Evolutionary conservation across 2,113 vertebrate genomes (phyloP).

Genomic region (Uropsilus gracilis): DNA sequence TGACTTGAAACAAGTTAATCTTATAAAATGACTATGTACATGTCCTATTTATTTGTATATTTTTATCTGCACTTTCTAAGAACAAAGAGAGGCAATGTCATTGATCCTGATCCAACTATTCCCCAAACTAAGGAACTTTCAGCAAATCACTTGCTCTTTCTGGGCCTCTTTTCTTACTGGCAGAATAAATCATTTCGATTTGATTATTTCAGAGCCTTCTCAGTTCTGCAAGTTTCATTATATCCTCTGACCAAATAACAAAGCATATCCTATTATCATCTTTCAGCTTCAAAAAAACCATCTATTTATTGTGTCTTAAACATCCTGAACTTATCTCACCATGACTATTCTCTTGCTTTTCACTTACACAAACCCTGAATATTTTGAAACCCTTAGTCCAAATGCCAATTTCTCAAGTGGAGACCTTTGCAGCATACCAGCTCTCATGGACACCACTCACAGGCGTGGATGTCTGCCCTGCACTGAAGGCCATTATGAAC

Average conservation of each 20-base stretch:
- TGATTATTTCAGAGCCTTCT: not conserved
- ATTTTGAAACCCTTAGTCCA: not conserved
- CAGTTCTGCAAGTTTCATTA: not conserved
- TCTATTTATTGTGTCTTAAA: too few relatives aligned
- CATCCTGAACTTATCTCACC: not conserved
- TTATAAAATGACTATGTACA: not conserved
- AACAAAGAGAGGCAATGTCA: not conserved
- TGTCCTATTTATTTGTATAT: not conserved
- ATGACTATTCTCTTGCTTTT: not conserved
- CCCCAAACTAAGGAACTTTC: not conserved
- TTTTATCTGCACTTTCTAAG: not conserved
- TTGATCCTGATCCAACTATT: not conserved
- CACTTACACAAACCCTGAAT: not conserved
- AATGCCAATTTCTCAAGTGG: not conserved
- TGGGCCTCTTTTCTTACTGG: not conserved
- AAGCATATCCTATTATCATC: not conserved
- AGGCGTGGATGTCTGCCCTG: not conserved
- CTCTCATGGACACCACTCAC: not conserved
- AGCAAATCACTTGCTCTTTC: not conserved
- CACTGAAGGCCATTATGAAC: not conserved
- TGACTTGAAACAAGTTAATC: not conserved
- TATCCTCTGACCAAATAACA: not conserved
- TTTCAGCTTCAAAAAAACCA: conserved; percentile 14
- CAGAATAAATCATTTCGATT: not conserved
- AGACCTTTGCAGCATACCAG: not conserved